Conservation (phyloP, 2,113 vertebrate genomes). For the Pongo pygmaeus region DNA sequence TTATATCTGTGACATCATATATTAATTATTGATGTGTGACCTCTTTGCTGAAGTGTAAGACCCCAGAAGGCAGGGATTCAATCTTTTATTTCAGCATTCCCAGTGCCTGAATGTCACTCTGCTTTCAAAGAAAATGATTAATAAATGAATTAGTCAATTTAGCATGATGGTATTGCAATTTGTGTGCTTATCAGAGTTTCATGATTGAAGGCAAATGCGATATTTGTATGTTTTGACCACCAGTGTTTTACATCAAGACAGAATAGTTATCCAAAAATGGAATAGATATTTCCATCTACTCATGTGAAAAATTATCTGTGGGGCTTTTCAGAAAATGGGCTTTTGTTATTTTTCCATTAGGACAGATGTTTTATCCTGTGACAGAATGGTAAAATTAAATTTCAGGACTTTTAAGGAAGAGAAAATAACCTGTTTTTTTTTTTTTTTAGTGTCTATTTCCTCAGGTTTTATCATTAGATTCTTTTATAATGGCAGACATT, state of each 20-base stretch:
- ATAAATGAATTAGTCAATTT: background rate
- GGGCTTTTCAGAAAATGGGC: slow-evolving; percentile 35
- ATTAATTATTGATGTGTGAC: background rate
- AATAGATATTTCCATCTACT: slow-evolving; percentile 61
- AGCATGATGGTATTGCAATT: background rate
- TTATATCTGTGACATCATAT: background rate
- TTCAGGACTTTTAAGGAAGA: slow-evolving; percentile 55
- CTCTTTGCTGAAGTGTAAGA: background rate
- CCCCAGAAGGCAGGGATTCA: background rate
- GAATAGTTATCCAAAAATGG: slow-evolving; percentile 58
- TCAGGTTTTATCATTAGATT: slow-evolving; percentile 49
- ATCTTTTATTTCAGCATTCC: background rate
- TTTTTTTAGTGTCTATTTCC: slow-evolving; percentile 42
- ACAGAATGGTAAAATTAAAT: slow-evolving; percentile 40
- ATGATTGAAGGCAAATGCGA: background rate
- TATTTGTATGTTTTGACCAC: slow-evolving; percentile 15
- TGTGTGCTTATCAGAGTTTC: background rate
- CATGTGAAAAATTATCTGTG: slow-evolving; percentile 53
- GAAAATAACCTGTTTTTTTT: slow-evolving; percentile 6
- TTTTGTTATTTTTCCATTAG: slow-evolving; percentile 66
- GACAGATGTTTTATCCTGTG: slow-evolving; percentile 66
- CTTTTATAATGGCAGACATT: background rate
- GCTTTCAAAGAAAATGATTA: background rate
- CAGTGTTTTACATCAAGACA: slow-evolving; percentile 32
- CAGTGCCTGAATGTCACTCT: background rate